Evolutionary conservation across 2,797 vertebrate genomes (phyloP).

Genomic region (Malurus leucopterus): DNA sequence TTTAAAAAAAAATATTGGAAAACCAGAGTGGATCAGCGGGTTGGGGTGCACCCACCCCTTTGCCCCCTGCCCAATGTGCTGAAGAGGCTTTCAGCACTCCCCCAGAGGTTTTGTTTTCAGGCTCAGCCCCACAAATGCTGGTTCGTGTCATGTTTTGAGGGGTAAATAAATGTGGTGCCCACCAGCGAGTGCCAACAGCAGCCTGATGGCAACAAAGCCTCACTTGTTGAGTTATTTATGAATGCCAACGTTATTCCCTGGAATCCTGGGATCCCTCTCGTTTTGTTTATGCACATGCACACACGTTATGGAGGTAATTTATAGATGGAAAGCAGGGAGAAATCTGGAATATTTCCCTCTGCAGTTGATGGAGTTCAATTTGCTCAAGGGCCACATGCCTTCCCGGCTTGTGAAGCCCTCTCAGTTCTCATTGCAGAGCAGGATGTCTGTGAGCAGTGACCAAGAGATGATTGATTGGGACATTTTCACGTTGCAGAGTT

Average conservation of each 20-base stretch:
- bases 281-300: constrained; percentile 9
- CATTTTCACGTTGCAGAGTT: not conserved
- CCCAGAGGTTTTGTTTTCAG: not conserved
- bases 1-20: not conserved
- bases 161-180: constrained; percentile 40
- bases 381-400: not conserved
- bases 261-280: not conserved
- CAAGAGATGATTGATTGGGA: not conserved
- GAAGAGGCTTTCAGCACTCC: not conserved
- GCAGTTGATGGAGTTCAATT: not conserved
- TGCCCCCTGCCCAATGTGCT: not conserved
- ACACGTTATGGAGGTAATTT: not conserved
- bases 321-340: not conserved
- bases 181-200: not conserved
- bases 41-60: not conserved
- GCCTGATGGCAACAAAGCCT: constrained; percentile 31
- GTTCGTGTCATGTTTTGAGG: not conserved
- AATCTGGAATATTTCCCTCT: constrained; percentile 17
- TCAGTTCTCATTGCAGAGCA: not conserved
- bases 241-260: not conserved
- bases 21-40: fast-evolving
- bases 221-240: constrained; percentile 38
- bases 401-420: not conserved
- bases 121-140: not conserved
- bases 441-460: not conserved